Evolutionary conservation across 2,888 invertebrate genomes (phyloP).

Genomic region (Entomobrya proxima): DNA sequence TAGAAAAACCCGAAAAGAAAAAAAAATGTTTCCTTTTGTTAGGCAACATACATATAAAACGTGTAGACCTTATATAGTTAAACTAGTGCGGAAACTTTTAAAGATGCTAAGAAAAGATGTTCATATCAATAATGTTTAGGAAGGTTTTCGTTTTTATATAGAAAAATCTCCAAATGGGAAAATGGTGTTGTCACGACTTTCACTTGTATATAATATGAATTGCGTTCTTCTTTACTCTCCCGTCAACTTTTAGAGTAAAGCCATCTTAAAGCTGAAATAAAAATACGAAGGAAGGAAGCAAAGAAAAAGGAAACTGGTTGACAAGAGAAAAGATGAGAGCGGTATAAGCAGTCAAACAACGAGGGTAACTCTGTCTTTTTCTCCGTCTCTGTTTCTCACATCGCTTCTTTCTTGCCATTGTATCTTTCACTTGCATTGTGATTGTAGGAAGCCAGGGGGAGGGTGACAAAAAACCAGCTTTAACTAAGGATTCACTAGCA

Average conservation of each 20-base stretch:
- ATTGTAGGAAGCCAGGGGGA: background rate
- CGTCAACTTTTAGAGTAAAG: conserved; percentile 46
- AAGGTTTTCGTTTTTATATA: conserved; percentile 28
- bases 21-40: conserved; percentile 45
- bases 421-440: conserved; percentile 9
- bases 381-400: background rate
- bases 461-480: conserved; percentile 19
- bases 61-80: no score
- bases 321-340: conserved; percentile 21
- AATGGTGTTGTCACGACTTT: conserved; percentile 63
- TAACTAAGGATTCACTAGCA: conserved; percentile 1
- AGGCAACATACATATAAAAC: no score
- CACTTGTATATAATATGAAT: conserved; percentile 39
- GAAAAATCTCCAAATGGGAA: conserved; percentile 58
- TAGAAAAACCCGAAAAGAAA: conserved; percentile 28
- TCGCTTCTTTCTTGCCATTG: background rate
- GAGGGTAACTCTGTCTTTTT: conserved; percentile 24
- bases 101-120: conserved; percentile 32
- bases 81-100: no score
- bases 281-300: conserved; percentile 45
- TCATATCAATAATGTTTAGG: conserved; percentile 31
- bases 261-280: conserved; percentile 54
- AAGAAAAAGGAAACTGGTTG: conserved; percentile 55
- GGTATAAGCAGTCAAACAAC: conserved; percentile 5
- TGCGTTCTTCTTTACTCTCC: conserved; percentile 15